Percentiles rank a stretch among this genome's conserved stretches.
Conservation (phyloP, 1,140 invertebrate genomes). For the Meloidogyne exigua region DNA sequence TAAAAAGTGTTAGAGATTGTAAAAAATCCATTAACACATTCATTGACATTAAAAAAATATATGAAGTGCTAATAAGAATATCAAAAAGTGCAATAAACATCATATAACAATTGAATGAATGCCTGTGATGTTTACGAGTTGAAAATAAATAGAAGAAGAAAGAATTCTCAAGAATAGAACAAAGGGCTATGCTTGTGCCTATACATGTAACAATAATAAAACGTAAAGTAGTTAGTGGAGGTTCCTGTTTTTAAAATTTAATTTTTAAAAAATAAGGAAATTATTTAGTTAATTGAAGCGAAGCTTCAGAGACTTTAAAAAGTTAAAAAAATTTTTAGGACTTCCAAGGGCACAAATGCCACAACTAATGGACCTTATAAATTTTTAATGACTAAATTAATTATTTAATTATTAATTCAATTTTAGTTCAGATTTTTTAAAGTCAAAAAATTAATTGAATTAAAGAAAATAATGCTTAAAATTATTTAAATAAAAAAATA, state of each 20-base stretch:
- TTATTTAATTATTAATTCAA: too few species aligned
- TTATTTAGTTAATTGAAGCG: too few species aligned
- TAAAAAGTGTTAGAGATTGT: constrained; percentile 43
- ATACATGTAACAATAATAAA: constrained; percentile 58
- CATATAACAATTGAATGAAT: constrained; percentile 53
- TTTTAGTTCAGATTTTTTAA: too few species aligned
- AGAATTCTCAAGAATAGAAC: constrained; percentile 50
- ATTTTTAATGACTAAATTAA: too few species aligned
- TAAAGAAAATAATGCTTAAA: too few species aligned
- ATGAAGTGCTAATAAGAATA: constrained; percentile 56
- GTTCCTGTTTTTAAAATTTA: constrained; percentile 14
- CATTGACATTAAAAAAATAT: constrained; percentile 58
- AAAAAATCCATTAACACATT: constrained; percentile 57
- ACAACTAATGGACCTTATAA: too few species aligned
- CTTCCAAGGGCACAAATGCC: too few species aligned
- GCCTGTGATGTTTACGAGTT: constrained; percentile 49
- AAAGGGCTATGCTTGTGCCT: constrained; percentile 50
- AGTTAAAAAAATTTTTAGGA: too few species aligned
- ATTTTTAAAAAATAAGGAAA: neutral
- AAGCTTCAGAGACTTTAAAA: too few species aligned
- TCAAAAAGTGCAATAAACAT: constrained; percentile 60
- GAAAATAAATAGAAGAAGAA: constrained; percentile 55
- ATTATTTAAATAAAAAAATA: too few species aligned
- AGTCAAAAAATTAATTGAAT: too few species aligned
- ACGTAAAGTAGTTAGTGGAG: constrained; percentile 46